These are phyloP conservation scores for Dinomys branickii DNA, from an alignment of 2,113 vertebrate species.

Conservation along the genomic window DNA sequence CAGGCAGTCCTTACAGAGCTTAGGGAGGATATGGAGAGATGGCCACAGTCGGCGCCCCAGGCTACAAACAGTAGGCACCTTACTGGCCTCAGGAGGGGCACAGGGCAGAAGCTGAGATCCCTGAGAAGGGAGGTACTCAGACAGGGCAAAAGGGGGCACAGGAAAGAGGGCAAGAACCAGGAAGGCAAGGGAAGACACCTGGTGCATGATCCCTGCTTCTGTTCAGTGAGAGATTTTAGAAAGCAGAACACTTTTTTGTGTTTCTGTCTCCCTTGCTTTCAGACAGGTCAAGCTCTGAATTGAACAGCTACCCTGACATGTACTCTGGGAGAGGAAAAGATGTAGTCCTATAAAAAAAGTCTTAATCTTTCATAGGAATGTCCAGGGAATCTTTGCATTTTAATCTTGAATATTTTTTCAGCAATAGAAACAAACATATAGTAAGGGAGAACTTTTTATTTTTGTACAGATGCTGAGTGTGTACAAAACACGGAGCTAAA, in stretches of 20 bases:
- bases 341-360: not conserved
- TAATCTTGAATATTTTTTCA: not conserved
- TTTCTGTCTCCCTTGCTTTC: not conserved
- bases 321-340: not conserved
- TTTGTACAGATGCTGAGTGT: not conserved
- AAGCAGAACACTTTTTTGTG: not conserved
- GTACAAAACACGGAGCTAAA: not conserved
- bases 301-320: not conserved
- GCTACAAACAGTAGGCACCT: not conserved
- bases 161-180: not conserved
- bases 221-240: not conserved
- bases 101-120: not conserved
- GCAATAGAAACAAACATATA: not conserved
- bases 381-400: not conserved
- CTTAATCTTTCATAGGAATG: not conserved
- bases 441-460: not conserved
- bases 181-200: accelerated
- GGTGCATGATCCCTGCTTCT: too few species aligned
- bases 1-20: not conserved
- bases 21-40: not conserved
- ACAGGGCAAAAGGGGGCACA: not conserved
- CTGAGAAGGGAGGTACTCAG: not conserved
- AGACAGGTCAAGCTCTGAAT: not conserved
- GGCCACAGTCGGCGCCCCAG: not conserved
- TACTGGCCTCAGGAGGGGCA: accelerated